phyloP scores from a whole-genome alignment of 1,140 invertebrate species.

The Heterodera schachtii region DNA sequence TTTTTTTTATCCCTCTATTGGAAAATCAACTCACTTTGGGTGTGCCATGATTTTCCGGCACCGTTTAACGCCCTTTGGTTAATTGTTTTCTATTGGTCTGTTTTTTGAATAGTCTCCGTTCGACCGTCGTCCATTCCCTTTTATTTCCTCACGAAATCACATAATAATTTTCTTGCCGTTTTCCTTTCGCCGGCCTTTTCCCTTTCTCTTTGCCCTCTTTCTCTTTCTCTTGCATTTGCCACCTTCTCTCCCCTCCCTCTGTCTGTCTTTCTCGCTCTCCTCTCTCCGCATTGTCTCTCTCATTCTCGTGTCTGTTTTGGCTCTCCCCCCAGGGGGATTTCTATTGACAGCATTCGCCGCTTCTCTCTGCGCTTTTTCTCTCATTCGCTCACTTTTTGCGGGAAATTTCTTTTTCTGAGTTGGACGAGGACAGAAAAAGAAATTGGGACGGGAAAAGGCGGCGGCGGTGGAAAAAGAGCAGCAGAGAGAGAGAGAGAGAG shows the following conservation, averaged over 20 bases:
- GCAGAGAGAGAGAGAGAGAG: no score
- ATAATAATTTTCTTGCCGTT: neutral
- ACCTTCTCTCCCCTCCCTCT: neutral
- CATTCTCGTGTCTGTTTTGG: neutral
- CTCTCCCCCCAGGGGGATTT: neutral
- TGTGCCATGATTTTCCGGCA: no score
- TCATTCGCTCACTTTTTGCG: neutral
- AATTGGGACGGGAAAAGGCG: no score
- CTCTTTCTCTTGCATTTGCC: neutral
- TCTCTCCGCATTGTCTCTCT: neutral
- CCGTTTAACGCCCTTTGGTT: no score
- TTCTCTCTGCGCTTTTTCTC: neutral
- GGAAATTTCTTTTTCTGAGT: neutral
- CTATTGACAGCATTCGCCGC: neutral
- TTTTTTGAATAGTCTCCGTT: no score
- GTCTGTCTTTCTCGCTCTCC: neutral
- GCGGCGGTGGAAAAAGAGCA: neutral
- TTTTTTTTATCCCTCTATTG: no score
- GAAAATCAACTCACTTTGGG: no score
- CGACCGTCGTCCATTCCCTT: no score
- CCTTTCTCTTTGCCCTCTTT: neutral
- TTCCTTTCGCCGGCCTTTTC: neutral
- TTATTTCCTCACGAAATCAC: no score
- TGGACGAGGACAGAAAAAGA: neutral
- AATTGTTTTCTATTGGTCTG: no score